Conservation (phyloP, 1,140 invertebrate species). For the Zaprionus davidi region DNA sequence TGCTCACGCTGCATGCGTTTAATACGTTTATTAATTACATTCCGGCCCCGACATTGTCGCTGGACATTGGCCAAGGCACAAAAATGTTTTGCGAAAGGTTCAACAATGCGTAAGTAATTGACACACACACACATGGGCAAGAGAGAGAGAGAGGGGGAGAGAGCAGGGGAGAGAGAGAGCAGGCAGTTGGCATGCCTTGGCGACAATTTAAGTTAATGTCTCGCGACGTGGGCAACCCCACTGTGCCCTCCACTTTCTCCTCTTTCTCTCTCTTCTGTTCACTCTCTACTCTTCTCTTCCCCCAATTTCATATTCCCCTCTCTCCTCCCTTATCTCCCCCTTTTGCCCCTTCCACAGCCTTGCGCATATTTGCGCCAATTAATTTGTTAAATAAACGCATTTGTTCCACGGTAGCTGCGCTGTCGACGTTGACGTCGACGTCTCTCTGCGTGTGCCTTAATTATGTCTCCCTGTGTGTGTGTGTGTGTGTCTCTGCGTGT, state of each 20-base stretch:
- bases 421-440: neutral
- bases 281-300: neutral
- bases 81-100: slow-evolving; percentile 64
- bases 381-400: slow-evolving; percentile 82
- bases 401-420: slow-evolving; percentile 41
- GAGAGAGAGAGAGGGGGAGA: neutral
- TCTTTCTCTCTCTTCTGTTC: neutral
- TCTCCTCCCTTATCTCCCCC: neutral
- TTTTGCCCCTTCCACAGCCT: neutral
- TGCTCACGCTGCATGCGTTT: slow-evolving; percentile 76
- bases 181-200: slow-evolving; percentile 25
- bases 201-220: slow-evolving; percentile 52
- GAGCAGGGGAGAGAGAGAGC: neutral
- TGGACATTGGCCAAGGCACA: slow-evolving; percentile 52
- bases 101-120: slow-evolving; percentile 78
- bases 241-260: neutral
- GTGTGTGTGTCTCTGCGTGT: slow-evolving; percentile 12
- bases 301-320: neutral
- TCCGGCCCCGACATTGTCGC: slow-evolving; percentile 57
- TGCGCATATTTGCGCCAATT: slow-evolving; percentile 70
- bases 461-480: slow-evolving; percentile 38
- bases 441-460: slow-evolving; percentile 41
- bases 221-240: slow-evolving; percentile 17
- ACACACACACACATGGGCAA: slow-evolving; percentile 10
- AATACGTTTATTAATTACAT: slow-evolving; percentile 83